These are phyloP conservation scores for Pegoplata infirma DNA, from an alignment of 2,888 invertebrate genomes.

Conservation along the genomic window DNA sequence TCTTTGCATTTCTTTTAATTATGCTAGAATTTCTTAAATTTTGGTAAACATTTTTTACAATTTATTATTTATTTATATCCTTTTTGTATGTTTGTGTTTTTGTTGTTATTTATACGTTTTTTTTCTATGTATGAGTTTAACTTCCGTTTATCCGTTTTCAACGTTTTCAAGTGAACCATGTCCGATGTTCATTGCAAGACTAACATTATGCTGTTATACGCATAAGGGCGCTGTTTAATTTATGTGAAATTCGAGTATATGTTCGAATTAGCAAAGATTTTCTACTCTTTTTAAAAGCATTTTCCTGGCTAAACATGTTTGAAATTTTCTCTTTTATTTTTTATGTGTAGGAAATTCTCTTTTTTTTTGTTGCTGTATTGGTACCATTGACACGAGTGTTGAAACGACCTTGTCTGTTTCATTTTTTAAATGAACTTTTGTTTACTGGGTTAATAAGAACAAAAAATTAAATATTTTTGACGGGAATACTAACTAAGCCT, in stretches of 20 bases:
- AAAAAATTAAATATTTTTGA: neutral
- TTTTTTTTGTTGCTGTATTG: conserved; percentile 10
- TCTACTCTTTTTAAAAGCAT: too few relatives aligned
- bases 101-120: conserved; percentile 52
- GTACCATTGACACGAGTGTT: conserved; percentile 23
- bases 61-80: neutral
- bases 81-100: conserved; percentile 6
- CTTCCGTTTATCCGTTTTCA: conserved; percentile 44
- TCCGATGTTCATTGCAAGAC: conserved; percentile 62
- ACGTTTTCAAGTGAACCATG: conserved; percentile 54
- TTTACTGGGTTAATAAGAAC: conserved; percentile 22
- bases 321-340: neutral
- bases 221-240: conserved; percentile 59
- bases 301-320: neutral
- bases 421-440: conserved; percentile 18
- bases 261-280: too few relatives aligned
- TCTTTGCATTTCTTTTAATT: too few relatives aligned
- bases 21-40: too few relatives aligned
- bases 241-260: conserved; percentile 17
- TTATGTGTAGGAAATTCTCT: too few relatives aligned
- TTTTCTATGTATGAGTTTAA: conserved; percentile 1
- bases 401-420: conserved; percentile 43
- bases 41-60: neutral
- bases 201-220: conserved; percentile 51
- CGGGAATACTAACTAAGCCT: conserved; percentile 5